Evolutionary conservation across 2,113 vertebrate species (phyloP).

Genomic region (Melospiza melodia): DNA sequence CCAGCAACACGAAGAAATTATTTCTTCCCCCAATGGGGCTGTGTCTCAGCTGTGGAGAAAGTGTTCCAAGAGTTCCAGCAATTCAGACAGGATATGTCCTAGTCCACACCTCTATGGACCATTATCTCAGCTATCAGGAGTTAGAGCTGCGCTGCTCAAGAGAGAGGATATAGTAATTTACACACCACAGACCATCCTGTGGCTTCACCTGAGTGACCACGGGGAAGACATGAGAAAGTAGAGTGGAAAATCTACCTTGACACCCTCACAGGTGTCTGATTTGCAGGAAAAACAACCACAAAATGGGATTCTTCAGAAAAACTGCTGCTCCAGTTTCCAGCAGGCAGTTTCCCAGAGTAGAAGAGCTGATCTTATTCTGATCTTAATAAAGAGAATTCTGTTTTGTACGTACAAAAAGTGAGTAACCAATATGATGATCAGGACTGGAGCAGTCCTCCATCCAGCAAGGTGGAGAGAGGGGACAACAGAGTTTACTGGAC

Average conservation of each 20-base stretch:
- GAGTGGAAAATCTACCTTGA: neutral
- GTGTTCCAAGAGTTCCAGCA: neutral
- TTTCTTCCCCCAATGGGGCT: neutral
- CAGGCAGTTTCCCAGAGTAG: neutral
- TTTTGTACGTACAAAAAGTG: neutral
- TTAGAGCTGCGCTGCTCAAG: neutral
- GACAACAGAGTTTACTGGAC: neutral
- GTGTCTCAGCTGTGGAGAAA: neutral
- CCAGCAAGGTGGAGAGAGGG: neutral
- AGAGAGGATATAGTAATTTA: neutral
- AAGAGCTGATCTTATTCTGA: neutral
- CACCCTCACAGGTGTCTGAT: accelerated
- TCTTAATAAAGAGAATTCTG: neutral
- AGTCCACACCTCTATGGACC: too few species aligned
- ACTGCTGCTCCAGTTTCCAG: neutral
- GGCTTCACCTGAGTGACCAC: neutral
- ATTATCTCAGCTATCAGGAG: neutral
- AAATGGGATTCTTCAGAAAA: neutral
- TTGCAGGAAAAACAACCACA: neutral
- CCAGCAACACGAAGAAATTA: neutral
- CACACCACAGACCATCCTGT: neutral
- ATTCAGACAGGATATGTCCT: neutral
- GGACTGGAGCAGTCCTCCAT: neutral
- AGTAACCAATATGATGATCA: neutral
- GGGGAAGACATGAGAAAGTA: neutral